These are phyloP conservation scores for Cabera pusaria DNA, from an alignment of 2,888 invertebrate genomes.

Conservation along the genomic window DNA sequence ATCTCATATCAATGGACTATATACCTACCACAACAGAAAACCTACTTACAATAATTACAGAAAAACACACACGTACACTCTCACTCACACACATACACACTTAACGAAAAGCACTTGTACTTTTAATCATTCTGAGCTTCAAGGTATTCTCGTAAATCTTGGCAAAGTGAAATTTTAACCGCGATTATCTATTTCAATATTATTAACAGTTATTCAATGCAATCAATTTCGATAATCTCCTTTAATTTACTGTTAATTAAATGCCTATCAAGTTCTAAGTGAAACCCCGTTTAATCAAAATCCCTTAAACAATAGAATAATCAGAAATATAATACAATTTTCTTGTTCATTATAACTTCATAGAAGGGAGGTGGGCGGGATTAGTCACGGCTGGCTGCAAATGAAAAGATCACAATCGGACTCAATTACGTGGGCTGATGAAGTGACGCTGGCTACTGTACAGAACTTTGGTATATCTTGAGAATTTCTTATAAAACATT, in stretches of 20 bases:
- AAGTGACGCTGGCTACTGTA: no score
- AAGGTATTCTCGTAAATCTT: no score
- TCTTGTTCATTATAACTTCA: slow-evolving; percentile 70
- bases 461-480: slow-evolving; percentile 26
- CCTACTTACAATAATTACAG: no score
- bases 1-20: no score
- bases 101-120: not conserved
- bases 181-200: no score
- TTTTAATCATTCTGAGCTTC: slow-evolving; percentile 23
- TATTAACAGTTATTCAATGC: no score
- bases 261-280: slow-evolving; percentile 49
- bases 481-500: no score
- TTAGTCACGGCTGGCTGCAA: slow-evolving; percentile 71
- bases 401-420: slow-evolving; percentile 77
- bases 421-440: slow-evolving; percentile 59
- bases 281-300: slow-evolving; percentile 65
- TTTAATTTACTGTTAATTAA: slow-evolving; percentile 55
- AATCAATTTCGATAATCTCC: slow-evolving; percentile 53
- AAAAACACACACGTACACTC: no score
- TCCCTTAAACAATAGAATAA: slow-evolving; percentile 66
- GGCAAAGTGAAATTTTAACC: no score
- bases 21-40: no score
- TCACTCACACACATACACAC: no score
- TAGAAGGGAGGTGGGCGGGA: slow-evolving; percentile 43
- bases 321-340: slow-evolving; percentile 73